Evolutionary conservation across 92 coral and sea anemone species (phyloP).

Genomic region (Meandrina meandrites): DNA sequence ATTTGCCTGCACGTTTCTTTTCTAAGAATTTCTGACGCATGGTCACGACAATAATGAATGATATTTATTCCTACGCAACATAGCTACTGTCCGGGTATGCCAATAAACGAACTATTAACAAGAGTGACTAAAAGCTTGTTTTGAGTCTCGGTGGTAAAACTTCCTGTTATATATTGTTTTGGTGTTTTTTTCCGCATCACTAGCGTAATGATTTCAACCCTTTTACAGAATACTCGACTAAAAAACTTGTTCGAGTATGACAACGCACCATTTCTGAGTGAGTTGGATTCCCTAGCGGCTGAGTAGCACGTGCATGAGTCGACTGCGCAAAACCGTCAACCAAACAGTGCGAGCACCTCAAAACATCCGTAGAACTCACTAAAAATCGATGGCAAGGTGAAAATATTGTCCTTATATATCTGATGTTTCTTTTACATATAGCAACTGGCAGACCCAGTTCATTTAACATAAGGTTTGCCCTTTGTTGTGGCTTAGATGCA

Average conservation of each 20-base stretch:
- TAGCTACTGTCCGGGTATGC: background rate
- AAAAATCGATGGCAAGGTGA: no score
- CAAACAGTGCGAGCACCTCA: no score
- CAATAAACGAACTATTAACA: background rate
- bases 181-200: background rate
- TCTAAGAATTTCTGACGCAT: background rate
- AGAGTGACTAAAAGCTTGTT: background rate
- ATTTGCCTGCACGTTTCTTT: background rate
- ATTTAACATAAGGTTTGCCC: no score
- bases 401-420: background rate
- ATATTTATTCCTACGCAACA: constrained; percentile 1
- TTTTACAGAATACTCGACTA: background rate
- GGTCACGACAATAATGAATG: background rate
- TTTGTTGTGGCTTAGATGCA: background rate
- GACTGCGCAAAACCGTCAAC: background rate
- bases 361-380: no score
- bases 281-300: no score
- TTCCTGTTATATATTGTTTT: background rate
- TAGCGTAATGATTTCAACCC: background rate
- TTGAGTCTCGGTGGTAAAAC: background rate
- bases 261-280: background rate
- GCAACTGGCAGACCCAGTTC: background rate
- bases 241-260: background rate
- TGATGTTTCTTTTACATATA: background rate
- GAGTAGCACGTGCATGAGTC: no score